phyloP scores from a whole-genome alignment of 2,113 vertebrate genomes.

The Acrocephalus arundinaceus region DNA sequence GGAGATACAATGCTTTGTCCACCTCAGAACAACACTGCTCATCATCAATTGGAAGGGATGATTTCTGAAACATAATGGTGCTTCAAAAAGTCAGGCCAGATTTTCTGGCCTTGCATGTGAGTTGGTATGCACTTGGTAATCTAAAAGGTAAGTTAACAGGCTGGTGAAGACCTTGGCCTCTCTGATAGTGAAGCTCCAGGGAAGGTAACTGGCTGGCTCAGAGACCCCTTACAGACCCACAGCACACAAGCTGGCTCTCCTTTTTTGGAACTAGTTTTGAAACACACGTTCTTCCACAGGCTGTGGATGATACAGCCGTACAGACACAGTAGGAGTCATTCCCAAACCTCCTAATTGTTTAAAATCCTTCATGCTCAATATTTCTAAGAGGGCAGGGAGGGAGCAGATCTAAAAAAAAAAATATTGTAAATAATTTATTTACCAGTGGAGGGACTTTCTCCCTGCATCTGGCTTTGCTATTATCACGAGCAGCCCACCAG shows the following conservation, averaged over 20 bases:
- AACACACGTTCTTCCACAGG: neutral
- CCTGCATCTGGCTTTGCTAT: constrained; percentile 1
- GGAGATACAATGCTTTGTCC: neutral
- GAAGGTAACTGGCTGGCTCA: neutral
- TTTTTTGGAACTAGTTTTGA: neutral
- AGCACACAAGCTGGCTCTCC: neutral
- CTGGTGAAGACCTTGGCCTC: neutral
- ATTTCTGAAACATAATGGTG: neutral
- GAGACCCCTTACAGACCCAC: neutral
- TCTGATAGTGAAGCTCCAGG: neutral
- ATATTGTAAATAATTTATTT: neutral
- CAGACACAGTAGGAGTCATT: neutral
- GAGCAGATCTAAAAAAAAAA: neutral
- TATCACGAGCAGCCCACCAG: neutral
- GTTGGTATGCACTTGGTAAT: neutral
- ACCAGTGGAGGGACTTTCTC: neutral
- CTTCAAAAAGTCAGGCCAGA: neutral
- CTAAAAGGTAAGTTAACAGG: neutral
- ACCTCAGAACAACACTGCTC: neutral
- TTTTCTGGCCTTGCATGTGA: neutral
- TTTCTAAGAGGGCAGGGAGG: neutral
- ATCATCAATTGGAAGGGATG: neutral
- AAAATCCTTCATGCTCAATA: neutral
- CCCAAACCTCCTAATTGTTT: neutral
- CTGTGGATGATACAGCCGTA: neutral